A percentile compares a stretch with the other conserved stretches of the same genome.
These are phyloP conservation scores for Ia io DNA, from an alignment of 2,113 vertebrate species.

Conservation along the genomic window DNA sequence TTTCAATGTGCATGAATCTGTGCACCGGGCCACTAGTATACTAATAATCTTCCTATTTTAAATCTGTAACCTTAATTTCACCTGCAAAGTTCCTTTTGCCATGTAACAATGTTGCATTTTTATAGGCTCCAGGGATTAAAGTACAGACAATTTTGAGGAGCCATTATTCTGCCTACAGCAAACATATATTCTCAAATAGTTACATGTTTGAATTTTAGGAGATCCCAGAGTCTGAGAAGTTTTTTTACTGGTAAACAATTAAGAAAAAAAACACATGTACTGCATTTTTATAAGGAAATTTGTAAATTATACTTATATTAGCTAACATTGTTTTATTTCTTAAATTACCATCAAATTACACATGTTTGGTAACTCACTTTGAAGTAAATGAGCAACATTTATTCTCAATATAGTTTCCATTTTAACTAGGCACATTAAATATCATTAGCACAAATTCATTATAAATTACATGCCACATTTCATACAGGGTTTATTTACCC, in stretches of 20 bases:
- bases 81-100: background rate
- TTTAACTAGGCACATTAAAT: conserved; percentile 81
- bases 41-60: background rate
- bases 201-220: conserved; percentile 30
- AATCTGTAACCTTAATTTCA: background rate
- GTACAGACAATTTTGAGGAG: background rate
- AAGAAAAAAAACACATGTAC: background rate
- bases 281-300: conserved; percentile 70
- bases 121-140: background rate
- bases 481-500: conserved; percentile 81
- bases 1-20: no score
- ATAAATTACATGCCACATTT: conserved; percentile 82
- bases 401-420: conserved; percentile 82
- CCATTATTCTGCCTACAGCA: background rate
- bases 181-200: background rate
- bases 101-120: background rate
- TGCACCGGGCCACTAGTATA: background rate
- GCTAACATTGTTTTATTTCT: conserved; percentile 78
- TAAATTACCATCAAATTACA: conserved; percentile 78
- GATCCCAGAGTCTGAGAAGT: background rate
- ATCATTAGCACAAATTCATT: conserved; percentile 85
- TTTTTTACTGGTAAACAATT: conserved; percentile 36
- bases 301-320: conserved; percentile 75
- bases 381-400: conserved; percentile 84
- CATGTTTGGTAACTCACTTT: conserved; percentile 79